phyloP scores from a whole-genome alignment of 1,140 invertebrate genomes.

The Papilio aristodemus region DNA sequence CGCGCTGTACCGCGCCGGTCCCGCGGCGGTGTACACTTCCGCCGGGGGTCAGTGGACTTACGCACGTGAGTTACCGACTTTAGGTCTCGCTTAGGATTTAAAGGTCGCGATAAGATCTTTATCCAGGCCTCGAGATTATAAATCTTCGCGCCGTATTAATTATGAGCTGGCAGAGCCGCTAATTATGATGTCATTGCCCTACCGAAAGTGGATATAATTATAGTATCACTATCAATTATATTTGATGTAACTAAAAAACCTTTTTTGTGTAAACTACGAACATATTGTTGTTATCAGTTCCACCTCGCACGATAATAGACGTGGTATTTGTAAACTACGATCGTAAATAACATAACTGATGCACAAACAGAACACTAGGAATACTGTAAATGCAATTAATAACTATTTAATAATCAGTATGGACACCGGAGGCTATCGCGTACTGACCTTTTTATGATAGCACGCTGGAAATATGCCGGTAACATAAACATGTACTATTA shows the following conservation, averaged over 20 bases:
- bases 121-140: constrained; percentile 13
- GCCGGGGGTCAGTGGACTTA: constrained; percentile 47
- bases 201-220: not conserved
- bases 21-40: constrained; percentile 45
- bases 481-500: constrained; percentile 1
- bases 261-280: not conserved
- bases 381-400: constrained; percentile 27
- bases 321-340: constrained; percentile 24
- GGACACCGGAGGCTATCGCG: constrained; percentile 15
- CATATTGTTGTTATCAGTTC: not conserved
- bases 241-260: too few species aligned
- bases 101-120: constrained; percentile 30
- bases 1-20: constrained; percentile 39
- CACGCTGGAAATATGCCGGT: constrained; percentile 16
- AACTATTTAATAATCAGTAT: constrained; percentile 31
- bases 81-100: constrained; percentile 30
- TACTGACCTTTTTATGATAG: constrained; percentile 17
- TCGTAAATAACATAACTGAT: constrained; percentile 13
- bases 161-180: not conserved
- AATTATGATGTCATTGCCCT: constrained; percentile 24
- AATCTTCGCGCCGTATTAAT: constrained; percentile 13
- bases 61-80: constrained; percentile 33
- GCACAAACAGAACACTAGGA: constrained; percentile 9
- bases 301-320: not conserved
- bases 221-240: not conserved